These are phyloP conservation scores for Pollachius pollachius DNA, from an alignment of 2,113 vertebrate species.

Conservation along the genomic window DNA sequence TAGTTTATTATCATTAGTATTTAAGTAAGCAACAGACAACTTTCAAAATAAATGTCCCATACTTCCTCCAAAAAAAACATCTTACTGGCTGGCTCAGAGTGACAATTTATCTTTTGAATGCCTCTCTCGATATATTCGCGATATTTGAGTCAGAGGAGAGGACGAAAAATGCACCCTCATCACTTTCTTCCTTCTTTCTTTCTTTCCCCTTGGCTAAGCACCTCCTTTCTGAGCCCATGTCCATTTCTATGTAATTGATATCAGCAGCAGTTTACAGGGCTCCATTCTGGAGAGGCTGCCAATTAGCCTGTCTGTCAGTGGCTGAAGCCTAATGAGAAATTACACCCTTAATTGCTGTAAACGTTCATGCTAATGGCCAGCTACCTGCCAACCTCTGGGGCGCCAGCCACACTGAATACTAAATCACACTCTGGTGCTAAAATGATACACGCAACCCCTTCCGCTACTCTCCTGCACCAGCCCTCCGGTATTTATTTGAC, in stretches of 20 bases:
- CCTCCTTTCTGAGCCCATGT: slow-evolving; percentile 46
- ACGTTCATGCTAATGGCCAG: slow-evolving; percentile 54
- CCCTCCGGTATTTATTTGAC: no score
- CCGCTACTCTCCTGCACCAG: no score
- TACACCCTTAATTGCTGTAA: slow-evolving; percentile 64
- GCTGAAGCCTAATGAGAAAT: slow-evolving; percentile 60
- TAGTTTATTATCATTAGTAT: no score
- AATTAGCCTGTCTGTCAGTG: slow-evolving; percentile 62
- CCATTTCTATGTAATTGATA: slow-evolving; percentile 58
- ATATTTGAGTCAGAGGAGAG: neutral
- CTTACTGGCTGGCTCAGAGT: no score
- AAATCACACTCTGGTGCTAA: neutral
- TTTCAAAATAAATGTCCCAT: no score
- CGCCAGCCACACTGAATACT: slow-evolving; percentile 37
- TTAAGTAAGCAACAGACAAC: no score
- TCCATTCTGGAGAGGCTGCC: slow-evolving; percentile 46
- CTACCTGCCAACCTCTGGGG: slow-evolving; percentile 46
- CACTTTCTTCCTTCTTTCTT: neutral
- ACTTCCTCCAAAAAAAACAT: no score
- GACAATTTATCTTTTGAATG: no score
- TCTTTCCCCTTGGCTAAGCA: slow-evolving; percentile 24
- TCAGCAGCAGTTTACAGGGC: slow-evolving; percentile 51
- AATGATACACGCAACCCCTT: no score
- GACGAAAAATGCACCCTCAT: neutral
- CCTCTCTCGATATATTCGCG: neutral